Conservation (phyloP, 2,113 vertebrate genomes). For the Arothron firmamentum region DNA sequence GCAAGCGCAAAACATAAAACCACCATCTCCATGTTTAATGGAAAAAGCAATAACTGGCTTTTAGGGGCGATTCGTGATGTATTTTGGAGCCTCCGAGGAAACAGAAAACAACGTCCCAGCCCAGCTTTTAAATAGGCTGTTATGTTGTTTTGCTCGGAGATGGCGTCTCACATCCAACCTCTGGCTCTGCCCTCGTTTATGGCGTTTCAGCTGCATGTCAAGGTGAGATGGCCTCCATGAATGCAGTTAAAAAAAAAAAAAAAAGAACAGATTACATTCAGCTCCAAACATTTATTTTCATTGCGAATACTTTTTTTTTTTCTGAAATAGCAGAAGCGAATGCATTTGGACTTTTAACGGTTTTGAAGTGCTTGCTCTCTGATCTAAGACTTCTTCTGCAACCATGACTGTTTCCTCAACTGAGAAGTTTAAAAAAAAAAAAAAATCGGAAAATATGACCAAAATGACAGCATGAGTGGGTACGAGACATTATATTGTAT, state of each 20-base stretch:
- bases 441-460: too few relatives aligned
- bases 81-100: slow-evolving; percentile 46
- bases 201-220: slow-evolving; percentile 49
- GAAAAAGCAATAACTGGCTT: slow-evolving; percentile 52
- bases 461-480: too few relatives aligned
- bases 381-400: background rate
- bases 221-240: slow-evolving; percentile 36
- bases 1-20: slow-evolving; percentile 29
- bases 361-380: background rate
- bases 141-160: slow-evolving; percentile 57
- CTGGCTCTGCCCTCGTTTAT: slow-evolving; percentile 15
- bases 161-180: slow-evolving; percentile 31
- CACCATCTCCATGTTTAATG: slow-evolving; percentile 40
- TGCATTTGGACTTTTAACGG: background rate
- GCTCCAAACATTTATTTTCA: slow-evolving; percentile 24
- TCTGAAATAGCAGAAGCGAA: slow-evolving; percentile 6
- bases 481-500: too few relatives aligned
- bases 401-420: background rate
- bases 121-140: slow-evolving; percentile 45
- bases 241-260: slow-evolving; percentile 3
- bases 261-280: slow-evolving; percentile 6
- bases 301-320: slow-evolving; percentile 11
- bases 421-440: too few relatives aligned
- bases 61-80: slow-evolving; percentile 40
- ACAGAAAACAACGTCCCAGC: slow-evolving; percentile 48